A percentile compares a stretch with the other conserved stretches of the same genome.
Conservation (phyloP, 1,140 invertebrate species). For the Philotrypesis tridentata region DNA sequence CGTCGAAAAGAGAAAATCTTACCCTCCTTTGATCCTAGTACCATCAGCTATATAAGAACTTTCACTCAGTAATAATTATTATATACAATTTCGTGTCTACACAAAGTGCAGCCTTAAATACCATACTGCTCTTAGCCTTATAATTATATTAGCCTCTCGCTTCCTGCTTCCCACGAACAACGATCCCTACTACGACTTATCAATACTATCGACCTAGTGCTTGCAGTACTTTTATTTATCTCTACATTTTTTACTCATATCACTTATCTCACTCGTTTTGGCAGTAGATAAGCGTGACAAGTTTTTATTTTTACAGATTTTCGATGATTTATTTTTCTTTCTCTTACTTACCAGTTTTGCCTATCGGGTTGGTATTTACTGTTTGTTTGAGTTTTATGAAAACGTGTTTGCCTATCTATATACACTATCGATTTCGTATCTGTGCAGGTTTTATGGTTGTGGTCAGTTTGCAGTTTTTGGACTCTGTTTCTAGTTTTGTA, state of each 20-base stretch:
- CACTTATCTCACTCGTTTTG: background rate
- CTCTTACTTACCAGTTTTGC: background rate
- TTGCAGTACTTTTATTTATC: conserved; percentile 40
- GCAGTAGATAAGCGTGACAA: conserved; percentile 19
- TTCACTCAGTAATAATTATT: conserved; percentile 49
- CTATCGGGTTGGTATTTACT: background rate
- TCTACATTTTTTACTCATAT: background rate
- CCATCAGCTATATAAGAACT: conserved; percentile 46
- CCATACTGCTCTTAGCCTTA: conserved; percentile 51
- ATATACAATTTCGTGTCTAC: conserved; percentile 44
- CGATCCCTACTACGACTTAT: conserved; percentile 26
- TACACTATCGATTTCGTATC: conserved; percentile 3
- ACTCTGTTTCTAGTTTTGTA: conserved; percentile 47
- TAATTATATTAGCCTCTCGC: conserved; percentile 48
- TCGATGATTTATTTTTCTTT: background rate
- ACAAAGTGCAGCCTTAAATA: conserved; percentile 41
- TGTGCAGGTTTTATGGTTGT: conserved; percentile 21
- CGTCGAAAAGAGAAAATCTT: conserved; percentile 54
- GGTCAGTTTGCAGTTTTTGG: conserved; percentile 38
- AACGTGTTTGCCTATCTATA: conserved; percentile 15
- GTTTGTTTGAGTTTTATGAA: background rate
- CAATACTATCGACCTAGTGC: conserved; percentile 48
- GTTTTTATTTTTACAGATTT: conserved; percentile 9
- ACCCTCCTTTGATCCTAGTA: conserved; percentile 37
- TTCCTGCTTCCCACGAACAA: conserved; percentile 52